Percentiles rank a stretch among this genome's conserved stretches.
Evolutionary conservation across 2,888 invertebrate genomes (phyloP).

Genomic region (Tortrix viridana): DNA sequence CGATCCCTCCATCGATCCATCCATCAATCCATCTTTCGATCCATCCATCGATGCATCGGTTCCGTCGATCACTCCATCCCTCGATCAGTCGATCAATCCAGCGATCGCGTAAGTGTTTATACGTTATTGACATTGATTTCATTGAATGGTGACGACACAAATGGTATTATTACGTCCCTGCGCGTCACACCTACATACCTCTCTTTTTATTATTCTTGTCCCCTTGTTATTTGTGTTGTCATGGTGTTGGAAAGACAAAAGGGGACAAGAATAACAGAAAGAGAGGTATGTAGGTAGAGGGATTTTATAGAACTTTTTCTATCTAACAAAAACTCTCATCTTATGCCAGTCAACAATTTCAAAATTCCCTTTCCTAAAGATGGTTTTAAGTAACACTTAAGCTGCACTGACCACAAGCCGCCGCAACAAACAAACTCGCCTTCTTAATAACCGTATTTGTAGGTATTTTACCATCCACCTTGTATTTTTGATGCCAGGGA

Average conservation of each 20-base stretch:
- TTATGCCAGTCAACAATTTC: neutral
- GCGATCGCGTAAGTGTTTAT: no score
- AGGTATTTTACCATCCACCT: slow-evolving; percentile 26
- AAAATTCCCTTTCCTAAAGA: slow-evolving; percentile 9
- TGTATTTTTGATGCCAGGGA: slow-evolving; percentile 49
- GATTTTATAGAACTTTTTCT: no score
- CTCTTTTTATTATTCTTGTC: slow-evolving; percentile 22
- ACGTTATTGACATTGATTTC: slow-evolving; percentile 1
- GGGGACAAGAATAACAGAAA: neutral
- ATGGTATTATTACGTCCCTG: slow-evolving; percentile 35
- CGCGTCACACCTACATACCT: no score
- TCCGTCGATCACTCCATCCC: no score
- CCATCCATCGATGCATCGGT: no score
- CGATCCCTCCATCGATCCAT: no score
- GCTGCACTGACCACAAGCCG: slow-evolving; percentile 29
- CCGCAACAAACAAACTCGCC: slow-evolving; percentile 27
- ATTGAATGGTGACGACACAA: slow-evolving; percentile 24
- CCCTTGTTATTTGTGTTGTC: slow-evolving; percentile 11
- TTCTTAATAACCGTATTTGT: slow-evolving; percentile 37
- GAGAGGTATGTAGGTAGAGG: no score
- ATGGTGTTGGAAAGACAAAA: neutral
- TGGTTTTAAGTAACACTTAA: slow-evolving; percentile 19
- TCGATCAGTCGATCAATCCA: no score
- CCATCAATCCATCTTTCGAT: no score
- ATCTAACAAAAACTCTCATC: neutral